Percentiles rank a stretch among this genome's conserved stretches.
Conservation (phyloP, 2,888 invertebrate species). For the Orthosia gracilis region DNA sequence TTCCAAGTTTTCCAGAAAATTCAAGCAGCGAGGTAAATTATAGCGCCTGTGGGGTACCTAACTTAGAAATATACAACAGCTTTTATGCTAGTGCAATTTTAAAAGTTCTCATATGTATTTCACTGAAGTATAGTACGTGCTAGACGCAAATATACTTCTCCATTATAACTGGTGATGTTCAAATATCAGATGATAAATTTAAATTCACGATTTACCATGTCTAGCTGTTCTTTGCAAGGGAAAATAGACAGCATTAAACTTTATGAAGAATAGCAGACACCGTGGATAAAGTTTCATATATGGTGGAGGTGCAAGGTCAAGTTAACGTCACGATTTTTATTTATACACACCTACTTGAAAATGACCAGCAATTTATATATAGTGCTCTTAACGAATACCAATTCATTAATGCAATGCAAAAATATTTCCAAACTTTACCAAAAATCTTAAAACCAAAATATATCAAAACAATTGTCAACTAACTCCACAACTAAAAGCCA, state of each 20-base stretch:
- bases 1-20: constrained; percentile 22
- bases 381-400: not conserved
- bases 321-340: too few relatives aligned
- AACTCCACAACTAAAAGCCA: constrained; percentile 8
- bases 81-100: constrained; percentile 43
- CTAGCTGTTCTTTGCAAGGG: not conserved
- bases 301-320: not conserved
- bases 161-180: not conserved
- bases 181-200: constrained; percentile 18
- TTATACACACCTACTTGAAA: too few relatives aligned
- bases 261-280: not conserved
- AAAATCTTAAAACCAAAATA: not conserved
- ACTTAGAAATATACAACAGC: constrained; percentile 48
- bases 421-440: not conserved
- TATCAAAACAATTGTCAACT: not conserved
- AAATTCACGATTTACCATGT: constrained; percentile 1
- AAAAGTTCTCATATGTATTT: constrained; percentile 38
- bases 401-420: not conserved
- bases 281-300: not conserved
- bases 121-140: constrained; percentile 1
- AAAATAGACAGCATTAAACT: not conserved
- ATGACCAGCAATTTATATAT: too few relatives aligned
- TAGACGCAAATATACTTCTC: constrained; percentile 9
- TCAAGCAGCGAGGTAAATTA: constrained; percentile 37
- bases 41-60: constrained; percentile 29